phyloP scores from a whole-genome alignment of 2,113 vertebrate genomes.

The Chamaea fasciata region DNA sequence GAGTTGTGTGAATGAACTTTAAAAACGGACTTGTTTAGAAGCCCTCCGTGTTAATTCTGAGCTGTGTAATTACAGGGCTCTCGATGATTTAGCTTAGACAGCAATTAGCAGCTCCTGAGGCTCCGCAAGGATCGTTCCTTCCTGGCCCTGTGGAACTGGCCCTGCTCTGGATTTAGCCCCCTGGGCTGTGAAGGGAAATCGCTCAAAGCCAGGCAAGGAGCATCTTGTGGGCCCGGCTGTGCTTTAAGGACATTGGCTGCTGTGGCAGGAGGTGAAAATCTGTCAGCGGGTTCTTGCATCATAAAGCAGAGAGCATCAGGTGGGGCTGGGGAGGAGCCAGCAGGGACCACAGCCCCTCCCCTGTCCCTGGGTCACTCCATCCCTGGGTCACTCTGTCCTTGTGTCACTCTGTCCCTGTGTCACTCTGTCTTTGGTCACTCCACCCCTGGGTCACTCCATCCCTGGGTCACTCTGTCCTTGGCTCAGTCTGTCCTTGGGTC shows the following conservation, averaged over 20 bases:
- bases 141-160: not conserved
- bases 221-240: not conserved
- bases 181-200: slow-evolving; percentile 19
- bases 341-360: rapidly evolving
- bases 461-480: no score
- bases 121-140: not conserved
- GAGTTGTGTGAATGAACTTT: slow-evolving; percentile 64
- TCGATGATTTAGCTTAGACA: slow-evolving; percentile 61
- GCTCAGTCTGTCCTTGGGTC: no score
- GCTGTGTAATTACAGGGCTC: slow-evolving; percentile 67
- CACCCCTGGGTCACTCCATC: no score
- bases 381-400: no score
- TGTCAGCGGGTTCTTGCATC: not conserved
- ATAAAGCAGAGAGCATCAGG: not conserved
- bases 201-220: not conserved
- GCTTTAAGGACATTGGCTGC: not conserved
- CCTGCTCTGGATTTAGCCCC: slow-evolving; percentile 17
- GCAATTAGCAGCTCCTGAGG: slow-evolving; percentile 54
- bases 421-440: no score
- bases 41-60: slow-evolving; percentile 56
- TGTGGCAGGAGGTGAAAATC: not conserved
- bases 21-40: slow-evolving; percentile 49
- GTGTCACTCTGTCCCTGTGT: no score
- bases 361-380: no score
- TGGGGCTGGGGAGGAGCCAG: not conserved